Conservation (phyloP, 2,113 vertebrate genomes). For the Psittacus erithacus region DNA sequence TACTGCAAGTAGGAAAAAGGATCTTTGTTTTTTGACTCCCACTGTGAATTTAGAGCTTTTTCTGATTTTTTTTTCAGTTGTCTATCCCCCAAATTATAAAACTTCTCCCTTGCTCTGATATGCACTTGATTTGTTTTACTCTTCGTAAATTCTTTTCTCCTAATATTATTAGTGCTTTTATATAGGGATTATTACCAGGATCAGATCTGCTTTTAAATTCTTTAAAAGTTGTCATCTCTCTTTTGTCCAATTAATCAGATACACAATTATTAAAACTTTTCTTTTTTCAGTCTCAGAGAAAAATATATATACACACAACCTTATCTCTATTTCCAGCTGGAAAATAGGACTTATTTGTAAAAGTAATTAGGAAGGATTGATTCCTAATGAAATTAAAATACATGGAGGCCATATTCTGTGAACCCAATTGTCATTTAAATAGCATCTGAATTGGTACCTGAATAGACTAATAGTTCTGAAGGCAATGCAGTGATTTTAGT, state of each 20-base stretch:
- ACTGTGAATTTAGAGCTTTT: not conserved
- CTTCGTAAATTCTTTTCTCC: not conserved
- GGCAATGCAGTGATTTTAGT: not conserved
- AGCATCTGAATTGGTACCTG: not conserved
- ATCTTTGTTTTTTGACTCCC: not conserved
- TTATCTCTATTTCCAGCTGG: slow-evolving; percentile 64
- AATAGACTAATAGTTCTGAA: slow-evolving; percentile 32
- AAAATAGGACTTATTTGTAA: slow-evolving; percentile 63
- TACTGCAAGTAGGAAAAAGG: not conserved
- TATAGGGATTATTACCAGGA: slow-evolving; percentile 23
- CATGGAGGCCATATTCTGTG: slow-evolving; percentile 21
- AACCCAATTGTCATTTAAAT: slow-evolving; percentile 63
- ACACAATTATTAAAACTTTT: not conserved
- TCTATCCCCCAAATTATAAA: not conserved
- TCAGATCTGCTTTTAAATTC: slow-evolving; percentile 45
- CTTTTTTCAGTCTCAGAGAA: not conserved
- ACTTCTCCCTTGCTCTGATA: not conserved
- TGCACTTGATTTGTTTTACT: not conserved
- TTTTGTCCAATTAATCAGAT: slow-evolving; percentile 53
- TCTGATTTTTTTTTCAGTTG: not conserved
- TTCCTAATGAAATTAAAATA: slow-evolving; percentile 62
- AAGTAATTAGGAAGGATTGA: slow-evolving; percentile 61
- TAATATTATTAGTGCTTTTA: slow-evolving; percentile 35
- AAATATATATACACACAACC: slow-evolving; percentile 10
- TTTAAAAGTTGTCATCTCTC: slow-evolving; percentile 36